phyloP scores from a whole-genome alignment of 2,888 invertebrate genomes.

The Pasiphila rectangulata region DNA sequence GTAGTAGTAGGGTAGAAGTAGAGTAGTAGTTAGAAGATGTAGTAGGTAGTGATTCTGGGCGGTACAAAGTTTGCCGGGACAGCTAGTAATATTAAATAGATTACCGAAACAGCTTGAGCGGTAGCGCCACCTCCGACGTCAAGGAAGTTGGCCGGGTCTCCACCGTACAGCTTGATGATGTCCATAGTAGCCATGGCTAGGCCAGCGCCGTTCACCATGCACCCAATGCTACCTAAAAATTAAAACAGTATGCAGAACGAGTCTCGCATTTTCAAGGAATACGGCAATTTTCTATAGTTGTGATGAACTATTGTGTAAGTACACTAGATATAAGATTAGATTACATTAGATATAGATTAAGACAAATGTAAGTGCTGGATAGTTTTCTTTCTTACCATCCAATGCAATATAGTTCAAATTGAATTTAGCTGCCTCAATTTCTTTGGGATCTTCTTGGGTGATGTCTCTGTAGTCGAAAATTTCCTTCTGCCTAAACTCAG shows the following conservation, averaged over 20 bases:
- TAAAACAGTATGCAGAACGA: neutral
- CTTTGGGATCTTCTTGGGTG: constrained; percentile 95
- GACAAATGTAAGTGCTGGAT: too few species aligned
- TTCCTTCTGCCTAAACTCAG: constrained; percentile 94
- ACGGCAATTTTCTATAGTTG: too few species aligned
- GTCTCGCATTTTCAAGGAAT: too few species aligned
- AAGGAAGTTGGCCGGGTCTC: constrained; percentile 97
- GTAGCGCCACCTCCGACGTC: constrained; percentile 98
- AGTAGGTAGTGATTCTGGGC: too few species aligned
- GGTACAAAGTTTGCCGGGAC: too few species aligned
- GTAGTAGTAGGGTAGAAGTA: too few species aligned
- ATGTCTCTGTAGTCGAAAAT: constrained; percentile 91
- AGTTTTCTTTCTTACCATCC: constrained; percentile 82
- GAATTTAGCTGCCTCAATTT: constrained; percentile 93
- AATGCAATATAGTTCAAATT: constrained; percentile 97
- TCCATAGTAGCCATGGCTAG: constrained; percentile 99
- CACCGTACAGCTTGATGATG: constrained; percentile 97
- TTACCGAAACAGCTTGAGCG: constrained; percentile 92
- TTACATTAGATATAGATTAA: neutral
- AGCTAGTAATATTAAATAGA: neutral
- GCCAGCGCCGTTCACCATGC: constrained; percentile 98
- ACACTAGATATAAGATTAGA: too few species aligned
- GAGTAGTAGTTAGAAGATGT: too few species aligned
- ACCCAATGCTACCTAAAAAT: constrained; percentile 87
- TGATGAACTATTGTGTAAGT: too few species aligned